Evolutionary conservation across 2,888 invertebrate genomes (phyloP).

Genomic region (Endomychus coccineus): DNA sequence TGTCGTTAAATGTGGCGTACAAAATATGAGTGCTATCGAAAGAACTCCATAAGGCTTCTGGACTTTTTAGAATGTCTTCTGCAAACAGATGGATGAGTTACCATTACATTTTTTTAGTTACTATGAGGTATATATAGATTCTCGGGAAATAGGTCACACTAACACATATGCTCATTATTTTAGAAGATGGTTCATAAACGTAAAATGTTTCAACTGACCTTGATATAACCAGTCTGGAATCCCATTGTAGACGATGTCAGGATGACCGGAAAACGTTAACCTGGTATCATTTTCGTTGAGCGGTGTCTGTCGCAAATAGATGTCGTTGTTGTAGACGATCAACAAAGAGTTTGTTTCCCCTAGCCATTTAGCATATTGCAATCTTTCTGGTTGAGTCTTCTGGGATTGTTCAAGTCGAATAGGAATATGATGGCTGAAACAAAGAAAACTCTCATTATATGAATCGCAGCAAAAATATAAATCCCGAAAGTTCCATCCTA

Average conservation of each 20-base stretch:
- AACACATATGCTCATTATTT: no score
- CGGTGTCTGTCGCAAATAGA: conserved; percentile 72
- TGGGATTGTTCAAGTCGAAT: conserved; percentile 71
- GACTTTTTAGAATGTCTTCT: conserved; percentile 82
- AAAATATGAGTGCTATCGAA: conserved; percentile 74
- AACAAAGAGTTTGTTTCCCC: conserved; percentile 69
- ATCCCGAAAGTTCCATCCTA: no score
- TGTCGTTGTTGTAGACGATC: conserved; percentile 81
- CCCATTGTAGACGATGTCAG: conserved; percentile 84
- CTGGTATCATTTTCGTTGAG: conserved; percentile 60
- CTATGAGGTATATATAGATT: not conserved
- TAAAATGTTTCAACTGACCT: conserved; percentile 49
- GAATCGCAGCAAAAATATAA: no score
- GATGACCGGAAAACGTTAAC: conserved; percentile 67
- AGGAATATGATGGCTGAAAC: conserved; percentile 71
- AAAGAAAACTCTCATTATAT: no score
- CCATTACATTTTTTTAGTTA: not conserved
- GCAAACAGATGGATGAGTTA: no score
- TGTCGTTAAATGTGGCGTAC: conserved; percentile 82
- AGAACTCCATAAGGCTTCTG: conserved; percentile 82
- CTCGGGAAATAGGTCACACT: not conserved
- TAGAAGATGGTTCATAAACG: no score
- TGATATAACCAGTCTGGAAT: conserved; percentile 96
- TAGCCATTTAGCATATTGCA: conserved; percentile 81
- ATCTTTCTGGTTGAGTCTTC: conserved; percentile 59